These are phyloP conservation scores for Doryteuthis pealeii DNA, from an alignment of 1,140 invertebrate species.

Conservation along the genomic window DNA sequence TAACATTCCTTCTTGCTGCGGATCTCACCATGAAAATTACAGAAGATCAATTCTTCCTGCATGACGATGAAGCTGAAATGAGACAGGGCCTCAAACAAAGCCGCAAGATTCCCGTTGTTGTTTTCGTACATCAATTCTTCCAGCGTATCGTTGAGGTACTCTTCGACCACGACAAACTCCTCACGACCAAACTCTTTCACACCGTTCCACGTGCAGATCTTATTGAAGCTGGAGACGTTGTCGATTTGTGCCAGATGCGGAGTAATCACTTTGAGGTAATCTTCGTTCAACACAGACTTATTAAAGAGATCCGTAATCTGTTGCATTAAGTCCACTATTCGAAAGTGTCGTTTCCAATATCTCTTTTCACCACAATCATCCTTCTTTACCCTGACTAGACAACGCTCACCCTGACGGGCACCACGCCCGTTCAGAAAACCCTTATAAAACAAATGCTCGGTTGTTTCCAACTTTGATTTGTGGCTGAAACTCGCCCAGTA, in stretches of 20 bases:
- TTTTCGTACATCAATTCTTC: neutral
- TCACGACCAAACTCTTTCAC: neutral
- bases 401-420: neutral
- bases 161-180: neutral
- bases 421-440: neutral
- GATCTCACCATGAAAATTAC: neutral
- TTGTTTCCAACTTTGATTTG: neutral
- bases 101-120: neutral
- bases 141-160: neutral
- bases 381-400: neutral
- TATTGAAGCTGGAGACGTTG: neutral
- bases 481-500: slow-evolving; percentile 3
- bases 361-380: neutral
- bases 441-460: neutral
- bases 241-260: neutral
- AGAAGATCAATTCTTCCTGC: neutral
- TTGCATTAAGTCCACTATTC: neutral
- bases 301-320: neutral
- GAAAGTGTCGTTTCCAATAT: neutral
- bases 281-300: neutral
- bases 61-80: neutral
- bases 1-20: neutral
- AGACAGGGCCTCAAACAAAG: neutral
- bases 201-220: neutral
- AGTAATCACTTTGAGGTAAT: neutral